Evolutionary conservation across 2,888 invertebrate species (phyloP), one percentile per base, ranked within the genome.

Genomic region (Tetropium fuscum): DNA sequence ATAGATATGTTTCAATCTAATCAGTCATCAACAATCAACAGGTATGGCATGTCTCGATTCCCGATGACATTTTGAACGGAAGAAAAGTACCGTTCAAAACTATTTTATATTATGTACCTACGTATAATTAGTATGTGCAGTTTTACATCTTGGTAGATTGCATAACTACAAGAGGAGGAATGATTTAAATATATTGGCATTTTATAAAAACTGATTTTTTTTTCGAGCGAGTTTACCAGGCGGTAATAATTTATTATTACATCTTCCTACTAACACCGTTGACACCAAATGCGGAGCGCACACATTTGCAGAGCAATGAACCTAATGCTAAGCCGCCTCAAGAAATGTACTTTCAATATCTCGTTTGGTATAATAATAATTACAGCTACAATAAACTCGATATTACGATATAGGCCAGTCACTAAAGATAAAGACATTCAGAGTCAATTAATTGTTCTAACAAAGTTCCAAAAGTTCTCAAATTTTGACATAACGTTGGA

Each of bases 281-380:
- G 44, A 25, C 44, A 44, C 27, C n/a, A 25, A 16, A 13, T 15
- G n/a, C 15, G 13, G 27, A 25, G 27, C 27, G 44, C 16, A 44
- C 36, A 36, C 30, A 25, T 44, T 18, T 7, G 4, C 27, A 6
- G 44, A 44, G 44, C 44, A 16, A 27, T 44, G 44, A 44, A 44
- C 44, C 15, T 13, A 13, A 6, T 44, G n/a, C 13, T 8, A 15
- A 13, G 11, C 15, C 6, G 6, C 43, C 15, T 8, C 1, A 22
- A 22, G 22, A 22, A 43, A 8, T 18, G 25, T 25, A 15, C 43
- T 43, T 34, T 25, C 43, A 22, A 13, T 22, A 27, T 25, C 16
- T 27, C 27, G 18, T 16, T 10, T n/a, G 16, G 7, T n/a, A 16
- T 16, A 16, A 27, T 27, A 44, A 44, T 44, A 27, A 27, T 44